Conservation (phyloP, 1,140 invertebrate species). For the Chironomus tepperi region DNA sequence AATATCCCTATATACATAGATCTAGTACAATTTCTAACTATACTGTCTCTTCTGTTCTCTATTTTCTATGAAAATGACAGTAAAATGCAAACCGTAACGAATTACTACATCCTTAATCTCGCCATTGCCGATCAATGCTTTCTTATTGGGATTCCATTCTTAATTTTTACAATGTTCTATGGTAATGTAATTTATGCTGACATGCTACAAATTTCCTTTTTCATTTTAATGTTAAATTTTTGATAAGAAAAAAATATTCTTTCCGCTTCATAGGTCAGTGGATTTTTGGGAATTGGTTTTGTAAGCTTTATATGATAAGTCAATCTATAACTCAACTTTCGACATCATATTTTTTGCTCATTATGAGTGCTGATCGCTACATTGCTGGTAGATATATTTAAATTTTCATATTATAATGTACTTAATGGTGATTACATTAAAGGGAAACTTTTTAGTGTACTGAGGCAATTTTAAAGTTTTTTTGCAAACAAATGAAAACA, state of each 20-base stretch:
- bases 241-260: not conserved
- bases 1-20: no score
- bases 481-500: no score
- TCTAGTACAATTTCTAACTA: not conserved
- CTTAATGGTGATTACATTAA: not conserved
- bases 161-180: conserved; percentile 3
- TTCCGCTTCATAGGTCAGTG: not conserved
- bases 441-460: no score
- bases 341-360: not conserved
- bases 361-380: conserved; percentile 11
- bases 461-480: no score
- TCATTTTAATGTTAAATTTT: not conserved
- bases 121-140: not conserved
- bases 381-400: not conserved
- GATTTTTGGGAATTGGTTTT: conserved; percentile 3
- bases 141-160: not conserved
- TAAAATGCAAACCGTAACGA: not conserved
- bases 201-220: not conserved
- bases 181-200: not conserved
- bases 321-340: conserved; percentile 11
- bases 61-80: not conserved
- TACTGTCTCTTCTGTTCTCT: not conserved
- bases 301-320: conserved; percentile 11
- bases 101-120: not conserved
- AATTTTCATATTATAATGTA: not conserved